Percentiles rank a stretch among this genome's conserved stretches.
These are phyloP conservation scores for Falco cherrug DNA, from an alignment of 2,797 vertebrate genomes.

Conservation along the genomic window DNA sequence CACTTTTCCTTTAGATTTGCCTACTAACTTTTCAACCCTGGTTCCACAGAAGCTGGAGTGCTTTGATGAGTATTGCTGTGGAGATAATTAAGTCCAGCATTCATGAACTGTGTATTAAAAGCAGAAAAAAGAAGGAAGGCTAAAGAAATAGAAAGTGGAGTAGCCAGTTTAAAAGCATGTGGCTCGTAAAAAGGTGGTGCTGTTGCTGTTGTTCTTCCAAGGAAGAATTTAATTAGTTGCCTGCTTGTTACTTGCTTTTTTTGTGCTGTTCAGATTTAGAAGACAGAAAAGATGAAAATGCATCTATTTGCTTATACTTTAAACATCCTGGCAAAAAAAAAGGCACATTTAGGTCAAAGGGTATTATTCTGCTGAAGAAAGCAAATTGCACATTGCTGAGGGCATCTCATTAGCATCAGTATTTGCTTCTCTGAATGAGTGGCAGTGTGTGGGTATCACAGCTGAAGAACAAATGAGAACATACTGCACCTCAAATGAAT, in stretches of 20 bases:
- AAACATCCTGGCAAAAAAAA: not conserved
- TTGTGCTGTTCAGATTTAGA: not conserved
- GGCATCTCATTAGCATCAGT: constrained; percentile 11
- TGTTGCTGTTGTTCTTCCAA: not conserved
- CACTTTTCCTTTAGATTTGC: constrained; percentile 27
- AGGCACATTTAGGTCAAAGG: not conserved
- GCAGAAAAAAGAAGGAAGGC: not conserved
- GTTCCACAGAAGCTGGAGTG: not conserved
- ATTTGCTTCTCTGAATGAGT: not conserved
- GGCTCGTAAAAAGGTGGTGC: not conserved
- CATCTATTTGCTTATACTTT: not conserved
- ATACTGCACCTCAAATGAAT: not conserved
- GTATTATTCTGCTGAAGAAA: constrained; percentile 21
- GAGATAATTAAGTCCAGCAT: constrained; percentile 28
- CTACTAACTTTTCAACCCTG: not conserved
- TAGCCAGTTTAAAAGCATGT: not conserved
- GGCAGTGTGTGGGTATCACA: not conserved
- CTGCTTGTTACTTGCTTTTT: not conserved
- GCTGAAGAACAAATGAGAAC: constrained; percentile 2
- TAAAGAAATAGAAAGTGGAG: not conserved
- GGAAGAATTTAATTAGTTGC: constrained; percentile 29
- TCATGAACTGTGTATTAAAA: not conserved
- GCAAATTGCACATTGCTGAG: not conserved
- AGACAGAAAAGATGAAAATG: not conserved
- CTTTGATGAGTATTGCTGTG: constrained; percentile 1